Percentiles rank a stretch among this genome's conserved stretches.
phyloP scores from a whole-genome alignment of 2,797 vertebrate species.

The Antennarius maculatus region DNA sequence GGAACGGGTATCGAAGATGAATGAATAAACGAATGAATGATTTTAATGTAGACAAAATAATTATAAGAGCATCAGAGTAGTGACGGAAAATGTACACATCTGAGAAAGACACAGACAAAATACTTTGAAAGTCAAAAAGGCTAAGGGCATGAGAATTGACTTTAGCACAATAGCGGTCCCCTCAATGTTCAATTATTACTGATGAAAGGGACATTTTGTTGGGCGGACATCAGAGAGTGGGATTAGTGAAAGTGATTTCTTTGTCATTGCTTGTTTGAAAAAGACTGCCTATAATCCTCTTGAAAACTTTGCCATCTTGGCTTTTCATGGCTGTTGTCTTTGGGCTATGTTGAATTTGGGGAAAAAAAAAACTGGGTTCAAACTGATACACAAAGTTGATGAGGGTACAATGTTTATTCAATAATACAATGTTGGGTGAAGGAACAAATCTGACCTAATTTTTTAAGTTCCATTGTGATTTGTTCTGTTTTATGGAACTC shows the following conservation, averaged over 20 bases:
- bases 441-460: conserved; percentile 7
- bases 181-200: conserved; percentile 79
- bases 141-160: conserved; percentile 65
- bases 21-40: background rate
- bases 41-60: background rate
- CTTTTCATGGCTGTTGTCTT: conserved; percentile 60
- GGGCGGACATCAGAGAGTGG: conserved; percentile 75
- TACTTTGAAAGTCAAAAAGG: conserved; percentile 72
- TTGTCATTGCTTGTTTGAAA: conserved; percentile 77
- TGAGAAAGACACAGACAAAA: conserved; percentile 47
- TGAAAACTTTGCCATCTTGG: conserved; percentile 66
- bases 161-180: conserved; percentile 59
- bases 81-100: conserved; percentile 45
- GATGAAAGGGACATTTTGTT: conserved; percentile 81
- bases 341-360: conserved; percentile 46
- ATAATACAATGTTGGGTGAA: conserved; percentile 1
- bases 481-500: too few species aligned
- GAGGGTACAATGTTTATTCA: background rate
- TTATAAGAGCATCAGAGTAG: conserved; percentile 13
- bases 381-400: conserved; percentile 5
- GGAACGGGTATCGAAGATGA: background rate
- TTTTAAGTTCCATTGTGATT: conserved; percentile 5
- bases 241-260: conserved; percentile 80
- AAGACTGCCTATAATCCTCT: conserved; percentile 78
- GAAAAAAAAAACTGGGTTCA: conserved; percentile 23